phyloP scores from a whole-genome alignment of 2,797 vertebrate species.

The Rallus crepitans region DNA sequence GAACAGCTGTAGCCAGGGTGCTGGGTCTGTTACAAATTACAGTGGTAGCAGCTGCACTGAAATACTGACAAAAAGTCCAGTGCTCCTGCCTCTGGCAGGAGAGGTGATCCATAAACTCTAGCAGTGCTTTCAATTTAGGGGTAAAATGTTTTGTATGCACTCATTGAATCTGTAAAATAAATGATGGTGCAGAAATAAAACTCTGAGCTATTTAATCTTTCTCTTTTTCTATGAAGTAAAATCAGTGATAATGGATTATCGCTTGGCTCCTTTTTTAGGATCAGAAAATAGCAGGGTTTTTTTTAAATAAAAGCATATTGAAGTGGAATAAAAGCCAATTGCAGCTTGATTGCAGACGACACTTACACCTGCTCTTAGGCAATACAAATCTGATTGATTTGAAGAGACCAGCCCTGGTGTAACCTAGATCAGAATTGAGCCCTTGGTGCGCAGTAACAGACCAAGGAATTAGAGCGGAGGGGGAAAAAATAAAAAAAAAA shows the following conservation, averaged over 20 bases:
- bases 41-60: neutral
- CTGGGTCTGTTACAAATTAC: neutral
- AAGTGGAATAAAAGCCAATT: slow-evolving; percentile 19
- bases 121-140: neutral
- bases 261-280: neutral
- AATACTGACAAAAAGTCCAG: slow-evolving; percentile 3
- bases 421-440: neutral
- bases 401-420: neutral
- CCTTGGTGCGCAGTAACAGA: neutral
- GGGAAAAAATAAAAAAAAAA: neutral
- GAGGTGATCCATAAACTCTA: slow-evolving; percentile 38
- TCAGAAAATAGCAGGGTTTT: neutral
- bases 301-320: neutral
- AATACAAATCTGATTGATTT: neutral
- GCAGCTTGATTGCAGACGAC: neutral
- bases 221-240: neutral
- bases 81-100: neutral
- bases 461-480: neutral
- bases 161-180: slow-evolving; percentile 3
- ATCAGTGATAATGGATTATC: neutral
- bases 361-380: neutral
- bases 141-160: slow-evolving; percentile 34
- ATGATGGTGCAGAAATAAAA: slow-evolving; percentile 19
- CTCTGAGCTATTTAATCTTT: neutral
- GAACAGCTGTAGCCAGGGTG: neutral